Base-by-base conservation (phyloP, 1,140 invertebrate species). In the Sitobion miscanthi region DNA sequence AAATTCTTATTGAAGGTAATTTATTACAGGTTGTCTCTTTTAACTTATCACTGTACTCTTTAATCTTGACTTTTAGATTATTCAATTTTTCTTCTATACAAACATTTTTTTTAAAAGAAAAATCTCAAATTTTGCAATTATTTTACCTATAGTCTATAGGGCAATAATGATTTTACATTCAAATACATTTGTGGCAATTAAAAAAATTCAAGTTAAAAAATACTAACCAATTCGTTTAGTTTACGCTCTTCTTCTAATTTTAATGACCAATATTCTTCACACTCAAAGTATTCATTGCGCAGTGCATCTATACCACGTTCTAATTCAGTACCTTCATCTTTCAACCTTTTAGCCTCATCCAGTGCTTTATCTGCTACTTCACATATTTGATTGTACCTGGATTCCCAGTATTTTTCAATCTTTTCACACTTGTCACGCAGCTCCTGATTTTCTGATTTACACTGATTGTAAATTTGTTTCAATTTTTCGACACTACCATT, bases 211-310 rank as follows among this genome's bases (percentile, higher is more conserved):
- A 62, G 30, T 52, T 54, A 62, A 77, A 54, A 35, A 38, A 21
- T 52, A 52, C 8, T 0, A 94, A 95, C 94, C 93, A 97, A 96
- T 94, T 97, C 97, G 94, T 97, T 97, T 83, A 97, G 95, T 94
- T 96, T 96, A 69, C 97, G 95, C 95, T 98, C 98, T 93, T 98
- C 97, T 86, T 97, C 96, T 54, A 98, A 95, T 95, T 98, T 98
- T 17, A 95, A 95, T 38, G 96, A 96, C 97, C 98, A 98, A 95
- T 98, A 98, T 94, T 98, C 97, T 95, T 98, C 98, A 94, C 97
- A 97, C 94, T 97, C 96, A 94, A 98, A 97, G 94, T 97, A 98
- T 94, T 98, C 97, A 38, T 96, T 95, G 94, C 96, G 96, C 94
- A 98, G 95, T 94, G 97, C 95, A 95, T 98, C 97, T 47, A 98